Base-by-base conservation (phyloP, 2,113 vertebrate genomes). In the Oreocharis arfaki region DNA sequence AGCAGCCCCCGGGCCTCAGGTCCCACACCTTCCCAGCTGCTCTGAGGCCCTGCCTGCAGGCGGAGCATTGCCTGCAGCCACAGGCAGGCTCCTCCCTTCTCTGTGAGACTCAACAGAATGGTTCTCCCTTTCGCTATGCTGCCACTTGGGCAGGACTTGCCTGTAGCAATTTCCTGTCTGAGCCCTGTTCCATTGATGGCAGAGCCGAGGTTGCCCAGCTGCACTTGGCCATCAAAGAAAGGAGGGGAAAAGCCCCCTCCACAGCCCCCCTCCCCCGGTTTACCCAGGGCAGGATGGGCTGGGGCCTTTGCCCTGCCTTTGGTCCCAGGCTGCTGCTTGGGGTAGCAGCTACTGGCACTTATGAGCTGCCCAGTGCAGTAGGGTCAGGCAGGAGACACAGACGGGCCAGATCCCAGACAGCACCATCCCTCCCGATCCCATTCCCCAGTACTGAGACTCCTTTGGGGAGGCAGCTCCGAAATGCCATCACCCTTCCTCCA, bases 231-330 rank as follows among this genome's bases (percentile, higher is more conserved):
- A 16, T 6, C 7, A 17, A 32, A 18, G 9, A 42, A 19, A n/a
- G 42, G 14, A 13, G 14, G 8, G n/a, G 9, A 5, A 32, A 33
- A 5, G 7, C 8, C 7, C 42, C 3, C 11, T 42, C 13, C 2
- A 3, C 22, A 14, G 20, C 3, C 1, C 3, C 30, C 3, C 3
- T 1, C 3, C 30, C 3, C 0, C 0, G 17, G 5, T 63, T 47
- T 39, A 19, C 9, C 9, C 27, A 14, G 18, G 1, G 3, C n/a
- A 50, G 35, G 39, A 2, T 4, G 9, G 12, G 69, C 63, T n/a
- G 55, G 15, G 53, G 24, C 8, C 4, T 11, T 7, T 35, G 16
- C 11, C 18, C 74, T 44, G 35, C 33, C 22, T 42, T 21, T 21
- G n/a, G 24, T 24, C 22, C 18, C 67, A 22, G 11, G 12, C 21